phyloP scores from a whole-genome alignment of 1,140 invertebrate genomes.

The Drosophila serrata region DNA sequence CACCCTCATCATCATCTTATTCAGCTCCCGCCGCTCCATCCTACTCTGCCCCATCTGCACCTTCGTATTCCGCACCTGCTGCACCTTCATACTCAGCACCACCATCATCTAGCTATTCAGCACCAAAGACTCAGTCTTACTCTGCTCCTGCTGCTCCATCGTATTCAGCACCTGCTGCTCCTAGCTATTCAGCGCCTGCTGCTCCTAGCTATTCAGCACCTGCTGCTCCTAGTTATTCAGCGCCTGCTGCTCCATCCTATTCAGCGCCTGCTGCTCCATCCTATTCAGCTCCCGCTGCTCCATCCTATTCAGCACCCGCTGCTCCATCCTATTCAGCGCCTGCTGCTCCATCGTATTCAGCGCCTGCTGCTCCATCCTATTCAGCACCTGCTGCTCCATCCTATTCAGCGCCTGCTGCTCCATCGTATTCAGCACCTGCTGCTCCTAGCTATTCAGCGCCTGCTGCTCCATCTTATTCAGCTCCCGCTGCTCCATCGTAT shows the following conservation, averaged over 20 bases:
- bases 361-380: background rate
- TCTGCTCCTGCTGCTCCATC: conserved; percentile 10
- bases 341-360: conserved; percentile 26
- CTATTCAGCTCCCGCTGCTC: conserved; percentile 4
- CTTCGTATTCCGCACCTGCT: conserved; percentile 20
- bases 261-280: conserved; percentile 20
- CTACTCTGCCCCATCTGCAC: conserved; percentile 27
- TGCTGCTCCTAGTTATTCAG: conserved; percentile 11
- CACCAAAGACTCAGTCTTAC: conserved; percentile 14
- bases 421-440: conserved; percentile 20
- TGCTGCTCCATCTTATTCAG: conserved; percentile 42
- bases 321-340: conserved; percentile 34
- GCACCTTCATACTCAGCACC: conserved; percentile 34
- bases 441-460: conserved; percentile 35
- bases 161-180: conserved; percentile 25
- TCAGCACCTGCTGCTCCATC: background rate
- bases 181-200: conserved; percentile 26
- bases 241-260: conserved; percentile 13
- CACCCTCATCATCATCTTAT: conserved; percentile 7
- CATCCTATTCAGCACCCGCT: conserved; percentile 23
- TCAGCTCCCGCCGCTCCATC: conserved; percentile 13
- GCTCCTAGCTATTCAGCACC: conserved; percentile 23
- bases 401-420: conserved; percentile 25
- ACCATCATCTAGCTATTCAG: conserved; percentile 37
- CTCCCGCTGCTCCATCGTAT: conserved; percentile 7